Conservation (phyloP, 2,113 vertebrate genomes). For the Varanus salvator region DNA sequence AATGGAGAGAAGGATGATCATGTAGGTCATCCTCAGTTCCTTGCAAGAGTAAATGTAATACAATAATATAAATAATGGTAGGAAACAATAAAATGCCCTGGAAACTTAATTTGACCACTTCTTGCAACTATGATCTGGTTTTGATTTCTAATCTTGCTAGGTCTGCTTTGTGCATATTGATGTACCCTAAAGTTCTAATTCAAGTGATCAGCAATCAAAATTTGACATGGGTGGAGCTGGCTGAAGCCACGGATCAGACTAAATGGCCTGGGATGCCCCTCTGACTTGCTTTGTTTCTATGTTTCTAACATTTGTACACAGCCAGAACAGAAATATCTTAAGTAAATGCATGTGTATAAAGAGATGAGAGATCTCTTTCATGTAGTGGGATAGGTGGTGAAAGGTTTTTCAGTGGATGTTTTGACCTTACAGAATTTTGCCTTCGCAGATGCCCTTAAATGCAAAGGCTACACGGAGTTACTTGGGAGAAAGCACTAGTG, state of each 20-base stretch:
- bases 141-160: not conserved
- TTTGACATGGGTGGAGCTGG: not conserved
- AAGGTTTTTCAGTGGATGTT: not conserved
- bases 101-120: constrained; percentile 3
- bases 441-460: not conserved
- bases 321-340: not conserved
- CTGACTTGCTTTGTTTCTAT: no score
- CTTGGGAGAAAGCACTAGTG: not conserved
- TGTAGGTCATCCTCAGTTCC: no score
- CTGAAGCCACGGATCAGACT: no score
- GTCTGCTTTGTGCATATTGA: not conserved
- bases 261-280: no score
- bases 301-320: no score
- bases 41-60: no score
- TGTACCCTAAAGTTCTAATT: not conserved
- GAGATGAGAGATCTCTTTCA: not conserved
- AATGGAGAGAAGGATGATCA: no score
- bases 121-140: not conserved
- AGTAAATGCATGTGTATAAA: not conserved
- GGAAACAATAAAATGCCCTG: constrained; percentile 36
- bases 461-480: not conserved
- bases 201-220: not conserved
- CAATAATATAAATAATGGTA: no score
- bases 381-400: not conserved
- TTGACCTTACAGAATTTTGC: not conserved